Percentiles rank a stretch among this genome's conserved stretches.
These are phyloP conservation scores for Ganaspis sp. DNA, from an alignment of 1,140 invertebrate species.

Conservation along the genomic window DNA sequence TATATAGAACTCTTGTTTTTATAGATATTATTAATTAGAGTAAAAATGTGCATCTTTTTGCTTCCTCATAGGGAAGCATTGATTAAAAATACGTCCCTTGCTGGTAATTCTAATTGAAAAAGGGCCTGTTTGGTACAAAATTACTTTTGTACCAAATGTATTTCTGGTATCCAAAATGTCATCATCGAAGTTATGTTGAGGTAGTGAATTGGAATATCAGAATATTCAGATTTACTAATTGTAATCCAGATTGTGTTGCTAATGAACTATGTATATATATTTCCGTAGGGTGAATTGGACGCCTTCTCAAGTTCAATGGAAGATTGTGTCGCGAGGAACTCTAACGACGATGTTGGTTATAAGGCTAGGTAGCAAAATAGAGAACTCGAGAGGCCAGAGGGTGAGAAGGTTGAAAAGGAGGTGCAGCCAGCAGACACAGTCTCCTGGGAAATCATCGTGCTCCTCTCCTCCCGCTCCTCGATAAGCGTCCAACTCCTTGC, in stretches of 20 bases:
- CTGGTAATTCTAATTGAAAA: not conserved
- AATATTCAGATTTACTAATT: conserved; percentile 54
- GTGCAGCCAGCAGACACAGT: conserved; percentile 48
- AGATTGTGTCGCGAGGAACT: conserved; percentile 35
- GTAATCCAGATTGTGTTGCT: conserved; percentile 36
- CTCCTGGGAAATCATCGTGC: conserved; percentile 73
- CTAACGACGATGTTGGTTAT: conserved; percentile 58
- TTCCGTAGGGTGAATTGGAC: conserved; percentile 46
- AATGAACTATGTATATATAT: conserved; percentile 42
- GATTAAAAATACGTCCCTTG: too few species aligned
- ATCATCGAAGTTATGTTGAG: conserved; percentile 45
- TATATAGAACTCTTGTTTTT: too few species aligned
- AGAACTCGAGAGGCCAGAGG: not conserved
- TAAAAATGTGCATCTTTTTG: too few species aligned
- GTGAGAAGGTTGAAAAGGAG: conserved; percentile 39
- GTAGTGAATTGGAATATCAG: conserved; percentile 46
- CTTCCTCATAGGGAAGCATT: too few species aligned
- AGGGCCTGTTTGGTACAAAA: too few species aligned
- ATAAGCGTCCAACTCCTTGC: conserved; percentile 37
- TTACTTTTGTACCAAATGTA: not conserved
- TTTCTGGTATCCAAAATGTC: conserved; percentile 48
- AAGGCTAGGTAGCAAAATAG: conserved; percentile 45
- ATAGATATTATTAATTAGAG: too few species aligned
- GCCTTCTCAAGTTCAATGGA: conserved; percentile 51
- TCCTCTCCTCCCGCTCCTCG: conserved; percentile 60